A percentile compares a stretch with the other conserved stretches of the same genome.
phyloP scores from a whole-genome alignment of 1,140 invertebrate genomes.

The Chrysoperla carnea region DNA sequence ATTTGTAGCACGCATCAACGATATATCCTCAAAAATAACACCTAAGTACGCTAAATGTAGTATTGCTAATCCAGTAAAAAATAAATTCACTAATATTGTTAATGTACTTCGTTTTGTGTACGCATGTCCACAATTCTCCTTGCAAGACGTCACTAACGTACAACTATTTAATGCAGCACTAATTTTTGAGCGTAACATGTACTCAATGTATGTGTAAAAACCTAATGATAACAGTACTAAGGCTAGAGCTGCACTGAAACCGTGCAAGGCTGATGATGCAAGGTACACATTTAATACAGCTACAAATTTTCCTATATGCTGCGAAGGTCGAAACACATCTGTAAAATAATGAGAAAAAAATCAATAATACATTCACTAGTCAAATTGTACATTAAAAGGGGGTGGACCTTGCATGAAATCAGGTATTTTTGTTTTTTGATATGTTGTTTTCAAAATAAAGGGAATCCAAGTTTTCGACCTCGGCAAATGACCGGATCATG shows the following conservation, averaged over 20 bases:
- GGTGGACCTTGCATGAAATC: too few relatives aligned
- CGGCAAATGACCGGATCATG: too few relatives aligned
- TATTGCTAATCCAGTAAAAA: background rate
- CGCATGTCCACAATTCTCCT: background rate
- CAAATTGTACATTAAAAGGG: too few relatives aligned
- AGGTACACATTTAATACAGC: background rate
- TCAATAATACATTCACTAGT: too few relatives aligned
- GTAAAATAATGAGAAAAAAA: too few relatives aligned
- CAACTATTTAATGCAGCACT: background rate
- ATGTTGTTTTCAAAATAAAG: too few relatives aligned
- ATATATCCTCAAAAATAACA: background rate
- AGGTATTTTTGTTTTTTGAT: too few relatives aligned
- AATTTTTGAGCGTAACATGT: background rate
- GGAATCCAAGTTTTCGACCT: too few relatives aligned
- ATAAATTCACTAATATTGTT: background rate
- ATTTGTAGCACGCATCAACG: background rate
- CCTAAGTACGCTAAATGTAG: background rate
- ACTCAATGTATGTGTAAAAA: background rate
- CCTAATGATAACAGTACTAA: background rate
- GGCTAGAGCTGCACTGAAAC: background rate
- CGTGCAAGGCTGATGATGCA: background rate
- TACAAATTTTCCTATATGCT: background rate
- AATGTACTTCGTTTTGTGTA: background rate
- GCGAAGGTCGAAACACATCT: background rate
- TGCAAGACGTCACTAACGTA: background rate